Evolutionary conservation across 92 coral and sea anemone species (phyloP), one percentile per base, ranked within the genome.

Genomic region (Palythoa caribaeorum): DNA sequence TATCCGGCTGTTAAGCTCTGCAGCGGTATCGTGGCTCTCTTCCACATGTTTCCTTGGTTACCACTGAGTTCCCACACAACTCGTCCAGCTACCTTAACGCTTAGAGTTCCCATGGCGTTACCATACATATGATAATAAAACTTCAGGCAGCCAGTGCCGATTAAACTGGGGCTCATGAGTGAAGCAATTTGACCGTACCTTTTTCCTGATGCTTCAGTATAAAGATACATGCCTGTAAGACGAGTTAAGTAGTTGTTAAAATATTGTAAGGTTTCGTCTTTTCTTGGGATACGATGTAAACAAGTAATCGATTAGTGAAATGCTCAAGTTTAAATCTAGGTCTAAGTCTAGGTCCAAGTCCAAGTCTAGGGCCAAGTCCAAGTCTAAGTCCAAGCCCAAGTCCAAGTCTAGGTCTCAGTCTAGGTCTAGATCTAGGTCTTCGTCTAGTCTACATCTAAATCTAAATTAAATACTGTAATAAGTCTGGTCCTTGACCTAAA

Each of bases 71-170:
- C 84, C 84, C 84, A 79, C 9, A 20, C 38, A 17, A 59, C 38
- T 17, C 21, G 39, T 15, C 84, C 84, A 1, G 84, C 55, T 1
- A 79, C 55, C 37, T 79, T 79, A 7, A 79, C 38, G 20, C 84
- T 79, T 21, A 79, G 73, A 6, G 72, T 62, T 37, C 84, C 84
- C 84, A 79, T 79, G 17, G 9, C 2, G 9, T 10, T 19, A 3
- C 84, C 84, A n/a, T 60, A 79, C 84, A 79, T 79, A 79, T 79
- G 72, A 38, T 59, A 79, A 13, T 59, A 79, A 17, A 79, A 79
- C 73, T 79, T 38, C n/a, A 79, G 71, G 20, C 84, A 79, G 28
- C 84, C 84, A 19, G 11, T 35, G 19, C 11, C 3, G 36, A 9
- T 15, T 4, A 79, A 13, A 4, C n/a, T 62, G 9, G 84, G 84